Percentiles rank a stretch among this genome's conserved stretches.
These are phyloP conservation scores for Tragelaphus strepsiceros DNA, from an alignment of 2,113 vertebrate species.

Conservation along the genomic window DNA sequence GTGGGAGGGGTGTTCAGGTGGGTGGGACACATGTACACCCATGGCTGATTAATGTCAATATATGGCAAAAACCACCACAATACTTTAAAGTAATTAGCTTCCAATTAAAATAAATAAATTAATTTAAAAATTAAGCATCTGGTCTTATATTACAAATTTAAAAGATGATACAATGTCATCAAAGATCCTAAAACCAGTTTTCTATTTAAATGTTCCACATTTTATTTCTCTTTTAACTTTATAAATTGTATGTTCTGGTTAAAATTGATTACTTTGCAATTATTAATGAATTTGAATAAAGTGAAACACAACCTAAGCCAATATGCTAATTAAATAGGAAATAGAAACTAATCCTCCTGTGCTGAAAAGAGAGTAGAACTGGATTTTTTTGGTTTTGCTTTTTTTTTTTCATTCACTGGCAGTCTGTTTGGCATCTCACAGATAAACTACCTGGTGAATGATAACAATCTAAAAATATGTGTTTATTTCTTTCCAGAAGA, in stretches of 20 bases:
- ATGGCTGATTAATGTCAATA: neutral
- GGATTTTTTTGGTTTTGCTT: neutral
- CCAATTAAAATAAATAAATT: neutral
- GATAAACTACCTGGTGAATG: constrained; percentile 25
- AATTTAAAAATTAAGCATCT: neutral
- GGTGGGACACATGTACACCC: neutral
- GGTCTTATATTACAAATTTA: constrained; percentile 26
- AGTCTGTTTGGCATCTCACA: constrained; percentile 42
- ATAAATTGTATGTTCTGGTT: constrained; percentile 55
- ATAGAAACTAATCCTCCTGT: constrained; percentile 24
- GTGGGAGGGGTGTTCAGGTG: neutral
- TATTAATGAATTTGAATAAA: constrained; percentile 41
- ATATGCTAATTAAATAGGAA: constrained; percentile 56
- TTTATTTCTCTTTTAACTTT: constrained; percentile 49
- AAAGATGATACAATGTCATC: neutral
- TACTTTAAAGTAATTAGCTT: neutral
- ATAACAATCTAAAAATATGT: neutral
- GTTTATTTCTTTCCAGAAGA: neutral
- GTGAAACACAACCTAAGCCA: constrained; percentile 50
- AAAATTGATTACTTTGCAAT: constrained; percentile 47
- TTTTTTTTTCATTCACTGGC: neutral
- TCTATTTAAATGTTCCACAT: constrained; percentile 58
- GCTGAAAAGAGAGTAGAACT: neutral
- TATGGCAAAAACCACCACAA: neutral
- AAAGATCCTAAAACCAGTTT: constrained; percentile 51